Evolutionary conservation across 2,113 vertebrate species (phyloP).

Genomic region (Chionis minor): DNA sequence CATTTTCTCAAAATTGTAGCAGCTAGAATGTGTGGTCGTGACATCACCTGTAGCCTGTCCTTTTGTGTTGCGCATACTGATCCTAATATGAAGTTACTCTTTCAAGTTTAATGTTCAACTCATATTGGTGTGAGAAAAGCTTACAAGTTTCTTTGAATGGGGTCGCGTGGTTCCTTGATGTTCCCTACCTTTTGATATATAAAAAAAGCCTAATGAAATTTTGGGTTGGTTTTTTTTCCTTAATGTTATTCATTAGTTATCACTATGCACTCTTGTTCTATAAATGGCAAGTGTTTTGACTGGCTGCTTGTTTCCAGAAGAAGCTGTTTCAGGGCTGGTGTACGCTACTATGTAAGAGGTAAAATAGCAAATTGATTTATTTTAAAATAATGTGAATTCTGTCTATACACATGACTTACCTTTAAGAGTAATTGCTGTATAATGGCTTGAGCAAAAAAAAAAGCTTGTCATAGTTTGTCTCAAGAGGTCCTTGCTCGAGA

Average conservation of each 20-base stretch:
- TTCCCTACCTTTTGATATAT: background rate
- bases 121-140: background rate
- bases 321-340: conserved; percentile 94
- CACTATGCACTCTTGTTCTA: conserved; percentile 86
- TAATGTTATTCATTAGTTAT: conserved; percentile 78
- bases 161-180: background rate
- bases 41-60: background rate
- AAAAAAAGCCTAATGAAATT: background rate
- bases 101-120: background rate
- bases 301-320: conserved; percentile 93
- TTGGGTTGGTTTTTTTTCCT: background rate
- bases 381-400: background rate
- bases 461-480: background rate
- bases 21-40: background rate
- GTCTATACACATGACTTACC: background rate
- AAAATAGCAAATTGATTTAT: background rate
- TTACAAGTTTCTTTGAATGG: background rate
- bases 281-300: conserved; percentile 92
- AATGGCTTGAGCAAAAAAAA: background rate
- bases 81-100: background rate
- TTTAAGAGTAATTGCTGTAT: background rate
- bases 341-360: conserved; percentile 96
- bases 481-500: background rate
- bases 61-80: background rate
- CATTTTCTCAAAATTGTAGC: background rate